phyloP scores from a whole-genome alignment of 2,113 vertebrate genomes.

The Nesogale talazaci region DNA sequence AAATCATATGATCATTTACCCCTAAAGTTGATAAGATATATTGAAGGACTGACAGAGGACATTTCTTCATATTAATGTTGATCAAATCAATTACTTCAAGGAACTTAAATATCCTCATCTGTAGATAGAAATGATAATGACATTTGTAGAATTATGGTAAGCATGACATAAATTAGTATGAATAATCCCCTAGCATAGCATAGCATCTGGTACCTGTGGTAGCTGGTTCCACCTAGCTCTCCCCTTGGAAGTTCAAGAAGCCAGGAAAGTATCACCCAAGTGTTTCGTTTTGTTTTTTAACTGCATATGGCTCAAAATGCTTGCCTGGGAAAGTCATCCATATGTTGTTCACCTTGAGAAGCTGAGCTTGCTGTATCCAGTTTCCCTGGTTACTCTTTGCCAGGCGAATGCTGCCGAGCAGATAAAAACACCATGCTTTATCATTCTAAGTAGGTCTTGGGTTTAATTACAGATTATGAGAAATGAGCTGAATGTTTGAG shows the following conservation, averaged over 20 bases:
- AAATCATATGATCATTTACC: constrained; percentile 21
- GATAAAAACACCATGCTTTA: constrained; percentile 47
- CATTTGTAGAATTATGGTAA: background rate
- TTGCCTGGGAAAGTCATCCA: constrained; percentile 50
- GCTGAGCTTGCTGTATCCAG: background rate
- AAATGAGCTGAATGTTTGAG: constrained; percentile 36
- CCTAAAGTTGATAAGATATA: background rate
- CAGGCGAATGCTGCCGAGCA: constrained; percentile 28
- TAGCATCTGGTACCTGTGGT: background rate
- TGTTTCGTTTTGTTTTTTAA: background rate
- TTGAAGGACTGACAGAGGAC: background rate
- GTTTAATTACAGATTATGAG: constrained; percentile 56
- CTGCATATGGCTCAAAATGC: constrained; percentile 10
- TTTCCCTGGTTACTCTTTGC: constrained; percentile 36
- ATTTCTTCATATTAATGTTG: constrained; percentile 15
- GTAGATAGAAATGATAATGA: constrained; percentile 40
- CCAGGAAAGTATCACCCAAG: background rate
- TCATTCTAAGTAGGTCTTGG: constrained; percentile 52
- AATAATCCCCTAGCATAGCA: background rate
- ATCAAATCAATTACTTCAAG: background rate
- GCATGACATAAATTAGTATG: background rate
- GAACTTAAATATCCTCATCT: constrained; percentile 31
- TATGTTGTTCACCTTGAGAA: constrained; percentile 54
- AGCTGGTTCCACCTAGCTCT: constrained; percentile 48
- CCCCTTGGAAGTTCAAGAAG: constrained; percentile 48